Percentiles rank a stretch among this genome's conserved stretches.
Conservation (phyloP, 2,797 vertebrate species). For the Cyclura pinguis region DNA sequence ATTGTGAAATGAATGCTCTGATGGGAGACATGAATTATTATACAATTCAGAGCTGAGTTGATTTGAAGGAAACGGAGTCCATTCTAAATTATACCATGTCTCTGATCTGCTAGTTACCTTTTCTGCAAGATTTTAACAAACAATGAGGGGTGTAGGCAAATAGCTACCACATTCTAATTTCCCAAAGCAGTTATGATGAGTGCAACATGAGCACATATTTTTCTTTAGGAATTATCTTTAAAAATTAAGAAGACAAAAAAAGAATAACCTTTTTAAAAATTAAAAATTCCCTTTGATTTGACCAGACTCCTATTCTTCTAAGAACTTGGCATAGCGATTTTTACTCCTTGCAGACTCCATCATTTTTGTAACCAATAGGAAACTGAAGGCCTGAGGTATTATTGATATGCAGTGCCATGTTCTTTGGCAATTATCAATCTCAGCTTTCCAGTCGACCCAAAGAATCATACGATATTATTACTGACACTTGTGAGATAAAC, state of each 20-base stretch:
- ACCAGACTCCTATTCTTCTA: background rate
- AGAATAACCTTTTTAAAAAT: too few relatives aligned
- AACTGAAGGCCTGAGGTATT: background rate
- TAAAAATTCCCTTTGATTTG: background rate
- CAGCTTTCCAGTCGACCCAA: background rate
- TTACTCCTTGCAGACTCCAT: background rate
- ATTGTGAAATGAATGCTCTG: background rate
- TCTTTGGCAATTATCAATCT: background rate
- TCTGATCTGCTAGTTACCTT: background rate
- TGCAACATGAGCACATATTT: background rate
- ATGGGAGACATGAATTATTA: conserved; percentile 1
- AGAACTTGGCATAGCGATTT: background rate
- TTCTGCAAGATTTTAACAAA: background rate
- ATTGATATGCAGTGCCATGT: background rate
- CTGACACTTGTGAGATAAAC: too few relatives aligned
- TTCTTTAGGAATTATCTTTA: background rate
- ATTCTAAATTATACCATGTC: background rate
- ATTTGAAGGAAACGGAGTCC: background rate
- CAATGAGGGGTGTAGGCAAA: background rate
- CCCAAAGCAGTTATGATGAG: background rate
- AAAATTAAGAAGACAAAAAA: background rate
- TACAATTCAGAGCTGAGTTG: background rate
- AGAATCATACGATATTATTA: background rate
- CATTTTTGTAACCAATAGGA: background rate
- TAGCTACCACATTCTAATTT: background rate